phyloP scores from a whole-genome alignment of 2,797 vertebrate genomes.

The Sitta carolinensis region DNA sequence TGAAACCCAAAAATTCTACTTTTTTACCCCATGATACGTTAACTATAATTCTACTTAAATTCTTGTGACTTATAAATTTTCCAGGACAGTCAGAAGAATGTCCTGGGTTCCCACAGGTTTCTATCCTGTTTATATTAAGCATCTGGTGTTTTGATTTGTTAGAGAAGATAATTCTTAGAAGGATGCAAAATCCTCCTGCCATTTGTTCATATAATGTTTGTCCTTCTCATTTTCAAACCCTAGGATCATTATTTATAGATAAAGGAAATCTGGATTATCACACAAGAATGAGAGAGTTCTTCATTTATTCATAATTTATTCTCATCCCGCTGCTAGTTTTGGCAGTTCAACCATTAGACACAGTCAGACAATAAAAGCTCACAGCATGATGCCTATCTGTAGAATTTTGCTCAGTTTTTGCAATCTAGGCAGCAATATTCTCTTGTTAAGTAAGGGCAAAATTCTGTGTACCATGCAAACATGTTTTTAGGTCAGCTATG shows the following conservation, averaged over 20 bases:
- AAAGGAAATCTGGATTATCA: constrained; percentile 3
- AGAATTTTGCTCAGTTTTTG: not conserved
- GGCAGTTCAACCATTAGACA: not conserved
- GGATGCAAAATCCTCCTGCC: not conserved
- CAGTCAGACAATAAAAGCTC: constrained; percentile 55
- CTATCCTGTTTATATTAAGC: not conserved
- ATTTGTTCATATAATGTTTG: not conserved
- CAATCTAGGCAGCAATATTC: not conserved
- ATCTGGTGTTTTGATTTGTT: not conserved
- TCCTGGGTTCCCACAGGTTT: not conserved
- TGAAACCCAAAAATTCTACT: no score
- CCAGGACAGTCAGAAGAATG: no score
- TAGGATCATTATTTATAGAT: constrained; percentile 12
- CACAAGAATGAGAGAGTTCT: not conserved
- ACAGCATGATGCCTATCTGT: constrained; percentile 7
- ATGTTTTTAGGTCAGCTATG: not conserved
- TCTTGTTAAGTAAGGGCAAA: not conserved
- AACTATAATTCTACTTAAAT: no score
- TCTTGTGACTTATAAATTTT: no score
- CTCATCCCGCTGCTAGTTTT: constrained; percentile 24
- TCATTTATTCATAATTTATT: constrained; percentile 36
- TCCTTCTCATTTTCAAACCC: not conserved
- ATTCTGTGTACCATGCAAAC: not conserved
- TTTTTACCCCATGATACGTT: no score
- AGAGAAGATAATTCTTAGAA: not conserved